Conservation (phyloP, 1,140 invertebrate species). For the Paraescarpia echinospica region DNA sequence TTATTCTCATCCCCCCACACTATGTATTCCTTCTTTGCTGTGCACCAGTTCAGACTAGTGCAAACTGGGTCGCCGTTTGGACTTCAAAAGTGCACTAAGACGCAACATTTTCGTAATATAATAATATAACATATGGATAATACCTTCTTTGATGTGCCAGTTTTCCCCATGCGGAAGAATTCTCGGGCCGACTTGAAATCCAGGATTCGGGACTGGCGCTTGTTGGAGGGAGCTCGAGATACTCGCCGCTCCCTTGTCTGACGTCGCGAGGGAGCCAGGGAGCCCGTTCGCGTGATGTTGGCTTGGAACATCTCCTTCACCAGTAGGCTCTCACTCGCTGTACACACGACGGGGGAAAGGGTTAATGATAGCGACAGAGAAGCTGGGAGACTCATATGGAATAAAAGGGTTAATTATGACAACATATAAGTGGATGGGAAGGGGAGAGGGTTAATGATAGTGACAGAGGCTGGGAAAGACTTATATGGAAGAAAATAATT, state of each 20-base stretch:
- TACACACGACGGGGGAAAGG: constrained; percentile 17
- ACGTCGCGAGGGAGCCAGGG: constrained; percentile 42
- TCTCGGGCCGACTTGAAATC: background rate
- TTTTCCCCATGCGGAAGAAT: background rate
- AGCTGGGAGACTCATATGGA: too few species aligned
- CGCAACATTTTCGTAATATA: too few species aligned
- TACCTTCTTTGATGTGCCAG: background rate
- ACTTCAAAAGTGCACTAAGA: too few species aligned
- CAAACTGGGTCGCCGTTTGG: too few species aligned
- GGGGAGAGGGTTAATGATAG: background rate
- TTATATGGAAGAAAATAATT: too few species aligned
- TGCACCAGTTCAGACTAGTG: too few species aligned
- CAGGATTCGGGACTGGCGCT: background rate
- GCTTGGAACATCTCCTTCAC: constrained; percentile 47
- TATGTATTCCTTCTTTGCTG: too few species aligned
- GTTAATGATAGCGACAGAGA: constrained; percentile 29
- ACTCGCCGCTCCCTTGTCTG: constrained; percentile 27
- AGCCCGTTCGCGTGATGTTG: constrained; percentile 42
- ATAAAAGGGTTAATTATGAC: too few species aligned
- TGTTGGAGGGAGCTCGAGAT: background rate
- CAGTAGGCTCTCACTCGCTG: constrained; percentile 44
- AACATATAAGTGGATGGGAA: background rate
- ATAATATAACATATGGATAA: background rate
- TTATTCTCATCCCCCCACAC: too few species aligned
- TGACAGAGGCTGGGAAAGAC: too few species aligned